phyloP scores from a whole-genome alignment of 2,797 vertebrate genomes.

The Rhinella marina region DNA sequence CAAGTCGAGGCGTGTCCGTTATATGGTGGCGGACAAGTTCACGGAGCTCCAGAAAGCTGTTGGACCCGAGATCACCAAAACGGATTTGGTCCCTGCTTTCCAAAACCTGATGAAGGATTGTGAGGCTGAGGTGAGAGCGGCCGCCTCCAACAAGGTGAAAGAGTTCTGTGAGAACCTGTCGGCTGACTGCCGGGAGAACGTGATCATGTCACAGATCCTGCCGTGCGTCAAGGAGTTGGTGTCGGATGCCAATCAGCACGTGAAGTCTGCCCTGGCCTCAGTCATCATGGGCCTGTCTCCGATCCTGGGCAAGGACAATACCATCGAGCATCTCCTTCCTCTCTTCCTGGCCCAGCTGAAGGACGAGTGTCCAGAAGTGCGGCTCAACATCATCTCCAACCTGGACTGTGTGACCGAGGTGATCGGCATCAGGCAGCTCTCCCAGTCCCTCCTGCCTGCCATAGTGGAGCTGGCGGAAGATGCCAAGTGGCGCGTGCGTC shows the following conservation, averaged over 20 bases:
- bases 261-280: conserved; percentile 77
- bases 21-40: conserved; percentile 81
- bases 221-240: conserved; percentile 78
- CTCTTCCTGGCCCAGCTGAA: conserved; percentile 79
- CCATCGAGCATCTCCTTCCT: conserved; percentile 77
- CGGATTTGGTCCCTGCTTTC: conserved; percentile 77
- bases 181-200: conserved; percentile 75
- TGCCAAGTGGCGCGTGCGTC: conserved; percentile 76
- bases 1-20: conserved; percentile 77
- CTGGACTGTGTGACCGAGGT: conserved; percentile 80
- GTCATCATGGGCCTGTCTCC: conserved; percentile 80
- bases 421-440: conserved; percentile 78
- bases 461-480: conserved; percentile 80
- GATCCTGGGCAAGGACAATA: conserved; percentile 79
- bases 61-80: conserved; percentile 79
- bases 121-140: conserved; percentile 79
- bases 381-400: conserved; percentile 80
- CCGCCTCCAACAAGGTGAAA: conserved; percentile 80
- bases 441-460: conserved; percentile 76
- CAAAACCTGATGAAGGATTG: conserved; percentile 82
- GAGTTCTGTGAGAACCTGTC: conserved; percentile 79
- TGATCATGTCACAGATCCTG: conserved; percentile 79
- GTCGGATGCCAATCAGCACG: conserved; percentile 77
- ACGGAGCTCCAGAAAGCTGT: conserved; percentile 80
- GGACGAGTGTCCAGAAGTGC: conserved; percentile 79